Conservation (phyloP, 2,113 vertebrate genomes). For the Nothobranchius furzeri region DNA sequence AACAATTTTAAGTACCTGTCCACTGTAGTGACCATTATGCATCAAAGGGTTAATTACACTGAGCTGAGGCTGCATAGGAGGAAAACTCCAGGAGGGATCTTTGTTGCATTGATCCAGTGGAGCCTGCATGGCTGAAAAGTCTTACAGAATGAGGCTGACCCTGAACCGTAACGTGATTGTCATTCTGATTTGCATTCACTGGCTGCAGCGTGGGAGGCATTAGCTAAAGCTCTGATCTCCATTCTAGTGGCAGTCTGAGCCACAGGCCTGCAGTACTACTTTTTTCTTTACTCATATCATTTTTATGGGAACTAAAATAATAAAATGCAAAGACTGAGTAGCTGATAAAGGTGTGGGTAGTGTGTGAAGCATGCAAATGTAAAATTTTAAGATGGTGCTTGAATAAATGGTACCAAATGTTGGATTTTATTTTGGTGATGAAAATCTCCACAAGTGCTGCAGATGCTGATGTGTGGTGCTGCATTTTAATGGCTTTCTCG, state of each 20-base stretch:
- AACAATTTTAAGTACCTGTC: too few species aligned
- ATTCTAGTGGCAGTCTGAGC: conserved; percentile 34
- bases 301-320: conserved; percentile 4
- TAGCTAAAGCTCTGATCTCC: conserved; percentile 51
- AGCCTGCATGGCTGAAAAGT: conserved; percentile 45
- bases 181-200: conserved; percentile 64
- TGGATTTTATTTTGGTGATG: conserved; percentile 53
- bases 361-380: neutral
- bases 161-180: conserved; percentile 51
- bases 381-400: conserved; percentile 18
- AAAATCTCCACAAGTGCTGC: conserved; percentile 48
- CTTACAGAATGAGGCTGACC: conserved; percentile 48
- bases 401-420: conserved; percentile 40
- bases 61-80: conserved; percentile 14
- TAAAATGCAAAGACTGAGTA: conserved; percentile 1
- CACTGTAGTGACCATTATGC: too few species aligned
- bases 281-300: conserved; percentile 4
- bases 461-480: conserved; percentile 50
- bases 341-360: conserved; percentile 9
- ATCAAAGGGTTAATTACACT: conserved; percentile 13
- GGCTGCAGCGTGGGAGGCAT: conserved; percentile 61
- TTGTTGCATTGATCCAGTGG: conserved; percentile 24
- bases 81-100: conserved; percentile 13
- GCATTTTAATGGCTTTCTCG: conserved; percentile 58
- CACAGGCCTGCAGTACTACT: conserved; percentile 14